Conservation (phyloP, 2,797 vertebrate species). For the Oreortyx pictus region DNA sequence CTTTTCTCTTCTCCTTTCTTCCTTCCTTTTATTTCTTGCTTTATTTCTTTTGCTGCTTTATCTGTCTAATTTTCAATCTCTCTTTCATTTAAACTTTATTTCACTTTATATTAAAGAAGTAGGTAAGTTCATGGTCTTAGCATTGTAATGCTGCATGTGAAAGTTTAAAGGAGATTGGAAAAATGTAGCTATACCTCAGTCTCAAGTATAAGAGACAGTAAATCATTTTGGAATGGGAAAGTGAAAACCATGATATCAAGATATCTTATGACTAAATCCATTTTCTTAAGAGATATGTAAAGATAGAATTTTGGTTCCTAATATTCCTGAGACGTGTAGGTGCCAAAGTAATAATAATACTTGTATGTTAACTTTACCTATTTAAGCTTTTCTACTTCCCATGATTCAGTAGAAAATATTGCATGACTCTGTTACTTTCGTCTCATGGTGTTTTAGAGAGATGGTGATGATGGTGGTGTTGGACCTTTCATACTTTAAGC, state of each 20-base stretch:
- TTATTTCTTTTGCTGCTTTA: rapidly evolving
- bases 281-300: neutral
- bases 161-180: neutral
- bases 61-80: neutral
- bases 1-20: rapidly evolving
- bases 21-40: rapidly evolving
- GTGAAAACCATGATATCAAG: neutral
- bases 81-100: neutral
- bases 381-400: neutral
- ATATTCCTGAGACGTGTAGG: neutral
- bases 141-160: neutral
- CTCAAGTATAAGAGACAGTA: neutral
- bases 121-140: neutral
- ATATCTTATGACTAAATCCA: neutral
- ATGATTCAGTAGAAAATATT: neutral
- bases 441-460: neutral
- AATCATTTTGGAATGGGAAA: neutral
- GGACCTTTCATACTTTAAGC: neutral
- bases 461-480: neutral
- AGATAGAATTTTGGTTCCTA: neutral
- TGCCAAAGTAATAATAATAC: neutral
- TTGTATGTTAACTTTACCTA: neutral
- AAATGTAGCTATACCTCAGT: neutral
- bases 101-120: neutral
- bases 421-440: neutral